Evolutionary conservation across 92 coral and sea anemone genomes (phyloP), one percentile per base, ranked within the genome.

Genomic region (Paragorgia papillata): DNA sequence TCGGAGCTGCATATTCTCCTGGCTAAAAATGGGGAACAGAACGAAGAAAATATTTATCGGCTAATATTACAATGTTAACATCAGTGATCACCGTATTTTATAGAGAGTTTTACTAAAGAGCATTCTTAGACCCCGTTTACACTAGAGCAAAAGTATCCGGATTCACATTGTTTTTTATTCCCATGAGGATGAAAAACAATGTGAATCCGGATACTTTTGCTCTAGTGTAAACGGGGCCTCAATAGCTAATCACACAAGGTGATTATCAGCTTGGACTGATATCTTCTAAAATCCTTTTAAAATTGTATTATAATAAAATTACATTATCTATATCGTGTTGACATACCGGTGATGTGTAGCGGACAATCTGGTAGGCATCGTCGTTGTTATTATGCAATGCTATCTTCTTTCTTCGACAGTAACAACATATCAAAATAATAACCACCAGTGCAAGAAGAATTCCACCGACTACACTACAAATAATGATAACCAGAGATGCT

Each of bases 381-480:
- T 25, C 57, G 50, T 26, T 37, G 20, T 68, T 68, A 49, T 68
- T 68, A 49, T 44, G 44, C 41, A 24, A 19, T 0, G 33, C n/a
- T 48, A 3, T 35, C 59, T 92, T 92, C 82, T 90, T 90, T 53
- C 96, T 90, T 56, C 86, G 82, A 73, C 67, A 83, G 55, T 71
- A 90, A 83, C 90, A 91, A 37, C 91, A 88, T 25, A 92, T 87
- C 8, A 82, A 67, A 17, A 92, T 56, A 48, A 92, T 31, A 37
- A 92, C 88, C 50, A 90, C 73, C 20, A 85, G 80, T n/a, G 84
- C 65, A 43, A 92, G 91, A 2, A 92, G 81, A 3, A 88, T 73
- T n/a, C n/a, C n/a, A 7, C 96, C 96, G 6, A 87, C 96, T 61
- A 79, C 69, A 10, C 74, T 91, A 28, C 87, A 92, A 41, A 89